A percentile compares a stretch with the other conserved stretches of the same genome.
These are phyloP conservation scores for Alcis repandata DNA, from an alignment of 2,888 invertebrate genomes.

Conservation along the genomic window DNA sequence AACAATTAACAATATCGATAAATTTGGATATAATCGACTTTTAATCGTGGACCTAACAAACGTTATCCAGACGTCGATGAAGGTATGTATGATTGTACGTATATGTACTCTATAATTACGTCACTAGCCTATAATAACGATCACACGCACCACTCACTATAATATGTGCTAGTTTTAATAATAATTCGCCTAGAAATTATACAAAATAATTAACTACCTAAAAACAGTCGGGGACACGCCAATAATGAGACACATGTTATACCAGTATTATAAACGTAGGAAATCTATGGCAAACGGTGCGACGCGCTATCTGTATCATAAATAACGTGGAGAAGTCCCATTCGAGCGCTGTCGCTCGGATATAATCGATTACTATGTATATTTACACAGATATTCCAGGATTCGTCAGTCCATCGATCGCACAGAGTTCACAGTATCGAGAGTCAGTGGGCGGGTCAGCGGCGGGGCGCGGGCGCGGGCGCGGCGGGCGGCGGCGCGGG, in stretches of 20 bases:
- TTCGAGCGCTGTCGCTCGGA: constrained; percentile 7
- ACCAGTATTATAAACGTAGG: constrained; percentile 5
- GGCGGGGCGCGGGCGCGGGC: constrained; percentile 10
- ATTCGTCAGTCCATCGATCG: constrained; percentile 6
- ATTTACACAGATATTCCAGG: not conserved
- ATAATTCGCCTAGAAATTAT: not conserved
- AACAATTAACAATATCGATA: not conserved
- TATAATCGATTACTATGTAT: constrained; percentile 7
- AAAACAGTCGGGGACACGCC: not conserved
- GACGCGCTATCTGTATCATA: constrained; percentile 2
- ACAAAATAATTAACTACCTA: constrained; percentile 10
- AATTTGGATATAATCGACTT: constrained; percentile 11
- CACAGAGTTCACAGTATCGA: constrained; percentile 25
- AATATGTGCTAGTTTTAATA: not conserved
- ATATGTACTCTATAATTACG: not conserved
- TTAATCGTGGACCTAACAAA: constrained; percentile 11
- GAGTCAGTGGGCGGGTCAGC: no score
- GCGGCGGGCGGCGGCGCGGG: constrained; percentile 42
- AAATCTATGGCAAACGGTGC: constrained; percentile 12
- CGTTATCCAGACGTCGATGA: not conserved
- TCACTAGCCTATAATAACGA: not conserved
- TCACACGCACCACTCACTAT: constrained; percentile 4
- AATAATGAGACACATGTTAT: not conserved
- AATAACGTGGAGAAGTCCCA: not conserved
- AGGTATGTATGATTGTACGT: not conserved